Base-by-base conservation (phyloP, 2,888 invertebrate species). In the Catocala sponsa region DNA sequence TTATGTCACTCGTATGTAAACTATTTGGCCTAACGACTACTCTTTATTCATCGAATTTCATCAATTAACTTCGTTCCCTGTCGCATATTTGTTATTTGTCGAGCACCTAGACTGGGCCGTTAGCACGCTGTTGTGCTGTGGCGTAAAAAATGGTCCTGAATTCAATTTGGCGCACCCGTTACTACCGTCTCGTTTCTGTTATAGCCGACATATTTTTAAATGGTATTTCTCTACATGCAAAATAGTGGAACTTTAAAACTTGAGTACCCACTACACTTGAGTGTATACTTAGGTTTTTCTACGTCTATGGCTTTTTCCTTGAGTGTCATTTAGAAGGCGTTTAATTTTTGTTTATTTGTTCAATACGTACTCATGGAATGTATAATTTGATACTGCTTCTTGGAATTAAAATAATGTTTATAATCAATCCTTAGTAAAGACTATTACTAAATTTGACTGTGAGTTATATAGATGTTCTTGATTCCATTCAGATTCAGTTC, bases 141-240 rank as follows among this genome's bases (percentile, higher is more conserved):
- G 51, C 55, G 58, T 73, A 76, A 76, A 81, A 80, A 82, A 79
- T 74, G 63, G 70, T 65, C 41, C 53, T 60, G 67, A 69, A 76
- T 80, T 80, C 80, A 80, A 81, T 81, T 79, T 69, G 55, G 65
- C 61, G 59, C 82, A 81, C 67, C 81, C 70, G 82, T 76, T 71
- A 65, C 78, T 71, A 44, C 43, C 60, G 47, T 70, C 61, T 64
- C 56, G 55, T 59, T 72, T 65, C 58, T 61, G 56, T 66, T 68
- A 61, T 58, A 55, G 61, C 15, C 32, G 42, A 52, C 42, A 57
- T 65, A 67, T 63, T 64, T 72, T 65, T 55, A 43, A 63, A 62
- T 58, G 15, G 47, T 32, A n/a, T 51, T 25, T 54, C 44, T 60
- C 44, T 59, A 50, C 42, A 47, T 50, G 44, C 32, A 54, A 42